Evolutionary conservation across 2,888 invertebrate genomes (phyloP).

Genomic region (Strigamia transsilvanica): DNA sequence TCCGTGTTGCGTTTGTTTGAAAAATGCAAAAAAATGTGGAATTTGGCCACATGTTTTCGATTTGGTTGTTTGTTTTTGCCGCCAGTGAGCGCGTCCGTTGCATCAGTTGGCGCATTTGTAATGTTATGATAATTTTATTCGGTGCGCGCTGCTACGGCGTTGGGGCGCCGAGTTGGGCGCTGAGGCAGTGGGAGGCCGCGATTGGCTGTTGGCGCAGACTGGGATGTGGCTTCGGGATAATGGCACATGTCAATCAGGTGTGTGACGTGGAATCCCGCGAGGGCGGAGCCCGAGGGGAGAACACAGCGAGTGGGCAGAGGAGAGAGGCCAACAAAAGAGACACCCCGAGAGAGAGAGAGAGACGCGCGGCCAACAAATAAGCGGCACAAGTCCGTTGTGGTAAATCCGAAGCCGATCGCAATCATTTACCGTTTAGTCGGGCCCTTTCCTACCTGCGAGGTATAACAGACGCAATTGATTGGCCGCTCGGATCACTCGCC

Average conservation of each 20-base stretch:
- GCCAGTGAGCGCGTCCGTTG: background rate
- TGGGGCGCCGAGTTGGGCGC: background rate
- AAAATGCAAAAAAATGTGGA: background rate
- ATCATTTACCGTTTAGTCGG: conserved; percentile 52
- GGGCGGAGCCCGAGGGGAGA: conserved; percentile 57
- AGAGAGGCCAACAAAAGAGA: conserved; percentile 62
- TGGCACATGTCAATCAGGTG: conserved; percentile 10
- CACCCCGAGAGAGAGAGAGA: conserved; percentile 56
- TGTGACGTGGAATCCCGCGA: conserved; percentile 1
- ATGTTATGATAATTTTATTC: background rate
- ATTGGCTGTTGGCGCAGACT: background rate
- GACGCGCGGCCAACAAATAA: conserved; percentile 54
- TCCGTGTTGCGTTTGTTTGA: background rate
- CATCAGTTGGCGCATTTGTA: background rate
- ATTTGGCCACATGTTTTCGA: background rate
- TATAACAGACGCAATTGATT: conserved; percentile 32
- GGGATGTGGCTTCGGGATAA: conserved; percentile 7
- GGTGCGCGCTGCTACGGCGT: background rate
- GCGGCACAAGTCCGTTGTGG: conserved; percentile 48
- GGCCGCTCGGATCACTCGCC: conserved; percentile 41
- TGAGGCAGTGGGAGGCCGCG: background rate
- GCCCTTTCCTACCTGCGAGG: conserved; percentile 34
- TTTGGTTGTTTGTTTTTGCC: background rate
- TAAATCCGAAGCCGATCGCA: conserved; percentile 51
- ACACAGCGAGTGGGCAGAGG: conserved; percentile 57